These are phyloP conservation scores for Hestina assimilis DNA, from an alignment of 1,140 invertebrate genomes.

Conservation along the genomic window DNA sequence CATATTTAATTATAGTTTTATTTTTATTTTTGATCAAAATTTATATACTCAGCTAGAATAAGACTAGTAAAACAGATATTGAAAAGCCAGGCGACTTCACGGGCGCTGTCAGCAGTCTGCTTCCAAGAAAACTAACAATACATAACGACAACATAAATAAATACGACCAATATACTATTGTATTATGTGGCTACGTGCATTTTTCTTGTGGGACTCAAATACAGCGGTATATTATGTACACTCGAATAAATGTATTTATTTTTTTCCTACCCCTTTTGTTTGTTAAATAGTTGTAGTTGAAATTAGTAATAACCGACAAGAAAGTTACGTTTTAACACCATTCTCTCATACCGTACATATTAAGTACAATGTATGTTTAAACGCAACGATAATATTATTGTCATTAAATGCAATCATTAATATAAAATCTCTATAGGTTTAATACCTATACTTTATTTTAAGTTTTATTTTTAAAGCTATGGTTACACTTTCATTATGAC, in stretches of 20 bases:
- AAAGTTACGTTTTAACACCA: constrained; percentile 3
- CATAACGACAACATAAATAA: not conserved
- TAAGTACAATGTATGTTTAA: constrained; percentile 57
- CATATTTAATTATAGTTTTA: constrained; percentile 21
- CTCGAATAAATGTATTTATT: constrained; percentile 36
- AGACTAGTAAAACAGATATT: constrained; percentile 23
- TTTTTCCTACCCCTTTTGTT: constrained; percentile 2
- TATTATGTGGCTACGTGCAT: not conserved
- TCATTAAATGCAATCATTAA: constrained; percentile 54
- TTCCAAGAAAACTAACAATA: not conserved
- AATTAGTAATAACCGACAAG: constrained; percentile 6
- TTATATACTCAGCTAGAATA: constrained; percentile 66
- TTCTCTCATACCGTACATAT: constrained; percentile 37
- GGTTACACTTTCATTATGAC: not conserved
- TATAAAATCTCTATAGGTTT: constrained; percentile 66
- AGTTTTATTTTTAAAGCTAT: constrained; percentile 10
- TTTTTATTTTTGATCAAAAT: constrained; percentile 54
- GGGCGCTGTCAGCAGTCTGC: not conserved
- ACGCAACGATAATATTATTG: constrained; percentile 20
- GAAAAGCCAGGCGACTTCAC: not conserved
- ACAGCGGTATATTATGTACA: constrained; percentile 2
- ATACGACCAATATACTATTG: not conserved
- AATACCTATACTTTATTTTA: constrained; percentile 15
- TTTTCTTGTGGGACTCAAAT: not conserved
- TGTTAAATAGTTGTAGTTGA: constrained; percentile 6